Evolutionary conservation across 1,140 invertebrate species (phyloP).

Genomic region (Cydia strobilella): DNA sequence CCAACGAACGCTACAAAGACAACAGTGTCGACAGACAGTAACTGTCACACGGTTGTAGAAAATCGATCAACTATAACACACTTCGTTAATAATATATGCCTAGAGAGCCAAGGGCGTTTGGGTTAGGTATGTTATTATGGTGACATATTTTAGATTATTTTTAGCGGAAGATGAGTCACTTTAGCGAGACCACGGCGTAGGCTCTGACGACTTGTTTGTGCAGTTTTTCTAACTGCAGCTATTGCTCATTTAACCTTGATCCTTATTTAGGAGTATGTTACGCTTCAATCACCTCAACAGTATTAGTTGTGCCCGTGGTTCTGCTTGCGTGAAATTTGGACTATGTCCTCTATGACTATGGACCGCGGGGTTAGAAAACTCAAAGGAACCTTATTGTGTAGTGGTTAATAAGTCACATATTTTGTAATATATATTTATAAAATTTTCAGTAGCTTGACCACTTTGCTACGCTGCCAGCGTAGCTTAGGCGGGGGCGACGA

Average conservation of each 20-base stretch:
- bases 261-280: conserved; percentile 37
- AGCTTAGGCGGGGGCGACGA: too few relatives aligned
- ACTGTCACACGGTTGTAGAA: conserved; percentile 41
- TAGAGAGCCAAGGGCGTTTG: background rate
- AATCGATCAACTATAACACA: conserved; percentile 51
- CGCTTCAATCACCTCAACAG: background rate
- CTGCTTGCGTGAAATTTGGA: background rate
- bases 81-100: conserved; percentile 38
- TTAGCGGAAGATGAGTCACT: background rate
- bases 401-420: too few relatives aligned
- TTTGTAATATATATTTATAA: too few relatives aligned
- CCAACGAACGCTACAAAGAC: conserved; percentile 36
- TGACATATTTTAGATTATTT: conserved; percentile 2
- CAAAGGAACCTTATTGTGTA: too few relatives aligned
- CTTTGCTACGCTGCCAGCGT: too few relatives aligned
- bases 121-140: background rate
- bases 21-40: conserved; percentile 43
- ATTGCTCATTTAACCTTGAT: conserved; percentile 40
- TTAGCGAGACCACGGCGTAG: background rate
- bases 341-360: too few relatives aligned
- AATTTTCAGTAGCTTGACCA: too few relatives aligned
- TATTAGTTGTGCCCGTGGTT: background rate
- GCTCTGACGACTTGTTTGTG: background rate
- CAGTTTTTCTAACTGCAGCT: conserved; percentile 35
- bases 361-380: too few relatives aligned